Percentiles rank a stretch among this genome's conserved stretches.
Evolutionary conservation across 2,113 vertebrate species (phyloP).

Genomic region (Lipotes vexillifer): DNA sequence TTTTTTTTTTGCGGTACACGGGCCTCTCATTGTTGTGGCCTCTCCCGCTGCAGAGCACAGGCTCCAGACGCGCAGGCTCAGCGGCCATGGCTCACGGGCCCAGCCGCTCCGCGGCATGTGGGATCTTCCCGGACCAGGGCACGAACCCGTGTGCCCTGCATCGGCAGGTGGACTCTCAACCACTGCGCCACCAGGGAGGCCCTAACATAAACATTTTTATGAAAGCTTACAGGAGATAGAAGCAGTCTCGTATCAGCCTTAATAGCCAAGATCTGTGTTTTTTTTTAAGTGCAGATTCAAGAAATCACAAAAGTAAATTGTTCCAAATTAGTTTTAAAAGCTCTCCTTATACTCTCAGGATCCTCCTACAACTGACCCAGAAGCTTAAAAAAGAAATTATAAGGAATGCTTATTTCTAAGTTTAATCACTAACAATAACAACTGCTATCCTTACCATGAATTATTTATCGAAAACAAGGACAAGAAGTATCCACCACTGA

Average conservation of each 20-base stretch:
- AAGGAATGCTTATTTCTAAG: not conserved
- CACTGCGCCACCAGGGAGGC: too few relatives aligned
- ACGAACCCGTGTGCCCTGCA: too few relatives aligned
- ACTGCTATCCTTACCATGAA: not conserved
- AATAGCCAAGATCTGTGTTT: not conserved
- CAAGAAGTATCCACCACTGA: not conserved
- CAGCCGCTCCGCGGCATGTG: too few relatives aligned
- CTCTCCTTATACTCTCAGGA: not conserved
- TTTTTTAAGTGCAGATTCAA: not conserved
- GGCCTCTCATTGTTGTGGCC: too few relatives aligned
- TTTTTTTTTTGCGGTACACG: too few relatives aligned
- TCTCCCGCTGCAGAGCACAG: too few relatives aligned
- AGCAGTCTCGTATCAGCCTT: not conserved
- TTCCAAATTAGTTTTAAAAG: not conserved
- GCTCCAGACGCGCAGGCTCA: too few relatives aligned
- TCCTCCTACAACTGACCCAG: not conserved
- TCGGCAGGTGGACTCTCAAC: too few relatives aligned
- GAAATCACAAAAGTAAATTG: not conserved
- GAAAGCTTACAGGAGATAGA: not conserved
- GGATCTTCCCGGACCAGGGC: too few relatives aligned
- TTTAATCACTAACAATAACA: not conserved
- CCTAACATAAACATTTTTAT: not conserved
- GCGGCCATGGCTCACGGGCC: too few relatives aligned
- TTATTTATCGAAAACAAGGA: conserved; percentile 12
- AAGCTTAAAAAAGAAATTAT: conserved; percentile 7